Conservation (phyloP, 2,113 vertebrate genomes). For the Hypanus sabinus region DNA sequence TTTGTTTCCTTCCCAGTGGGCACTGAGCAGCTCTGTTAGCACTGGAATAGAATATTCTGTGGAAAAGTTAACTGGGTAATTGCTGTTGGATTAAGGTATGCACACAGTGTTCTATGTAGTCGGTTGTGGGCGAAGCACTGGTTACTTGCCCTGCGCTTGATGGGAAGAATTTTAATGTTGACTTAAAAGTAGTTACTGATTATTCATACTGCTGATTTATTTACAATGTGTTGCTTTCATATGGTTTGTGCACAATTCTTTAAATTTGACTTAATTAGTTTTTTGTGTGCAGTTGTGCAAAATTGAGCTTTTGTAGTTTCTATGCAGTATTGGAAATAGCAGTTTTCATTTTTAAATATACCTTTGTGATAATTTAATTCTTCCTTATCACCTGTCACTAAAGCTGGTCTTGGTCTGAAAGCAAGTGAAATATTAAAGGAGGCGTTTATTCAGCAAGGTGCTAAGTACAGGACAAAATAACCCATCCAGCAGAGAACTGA, state of each 20-base stretch:
- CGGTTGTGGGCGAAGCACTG: too few species aligned
- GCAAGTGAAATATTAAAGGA: neutral
- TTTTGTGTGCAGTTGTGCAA: neutral
- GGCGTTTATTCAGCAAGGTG: neutral
- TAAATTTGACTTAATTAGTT: neutral
- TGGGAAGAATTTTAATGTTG: neutral
- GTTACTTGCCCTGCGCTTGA: neutral
- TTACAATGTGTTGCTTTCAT: neutral
- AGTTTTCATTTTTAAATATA: neutral
- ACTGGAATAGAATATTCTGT: neutral
- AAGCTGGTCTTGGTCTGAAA: neutral
- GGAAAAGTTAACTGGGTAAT: slow-evolving; percentile 19
- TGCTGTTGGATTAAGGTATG: neutral
- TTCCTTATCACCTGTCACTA: neutral
- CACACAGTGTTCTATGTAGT: too few species aligned
- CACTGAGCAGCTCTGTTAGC: neutral
- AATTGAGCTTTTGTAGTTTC: neutral
- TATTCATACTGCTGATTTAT: neutral
- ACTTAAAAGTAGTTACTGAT: neutral
- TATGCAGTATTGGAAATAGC: neutral
- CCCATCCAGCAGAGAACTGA: neutral
- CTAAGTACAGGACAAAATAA: neutral
- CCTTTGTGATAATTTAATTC: neutral
- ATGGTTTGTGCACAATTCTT: neutral
- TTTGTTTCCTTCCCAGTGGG: neutral